phyloP scores from a whole-genome alignment of 2,888 invertebrate genomes.

The Periphyllus acericola region DNA sequence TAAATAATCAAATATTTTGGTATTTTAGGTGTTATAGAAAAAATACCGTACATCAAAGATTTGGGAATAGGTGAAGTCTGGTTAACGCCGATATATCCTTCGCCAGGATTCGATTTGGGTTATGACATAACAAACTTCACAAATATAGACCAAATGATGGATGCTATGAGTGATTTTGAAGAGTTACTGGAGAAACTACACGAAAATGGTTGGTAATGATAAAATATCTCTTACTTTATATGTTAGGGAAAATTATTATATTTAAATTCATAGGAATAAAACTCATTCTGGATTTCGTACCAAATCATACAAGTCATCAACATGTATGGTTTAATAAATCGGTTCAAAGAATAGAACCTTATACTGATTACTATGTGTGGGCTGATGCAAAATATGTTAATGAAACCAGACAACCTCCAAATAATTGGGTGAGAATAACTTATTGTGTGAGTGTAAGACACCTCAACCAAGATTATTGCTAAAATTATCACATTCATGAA shows the following conservation, averaged over 20 bases:
- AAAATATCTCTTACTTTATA: background rate
- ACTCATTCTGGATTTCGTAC: constrained; percentile 75
- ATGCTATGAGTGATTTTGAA: constrained; percentile 72
- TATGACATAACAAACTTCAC: constrained; percentile 74
- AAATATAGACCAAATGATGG: constrained; percentile 71
- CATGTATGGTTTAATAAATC: constrained; percentile 86
- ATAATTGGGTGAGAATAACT: constrained; percentile 81
- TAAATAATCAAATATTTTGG: no score
- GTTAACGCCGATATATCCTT: constrained; percentile 78
- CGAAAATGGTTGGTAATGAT: constrained; percentile 65
- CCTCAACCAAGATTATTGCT: no score
- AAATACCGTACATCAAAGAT: constrained; percentile 71
- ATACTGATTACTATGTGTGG: constrained; percentile 84
- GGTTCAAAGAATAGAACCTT: constrained; percentile 72
- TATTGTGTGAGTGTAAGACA: no score
- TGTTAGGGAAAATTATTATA: background rate
- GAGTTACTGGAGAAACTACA: constrained; percentile 68
- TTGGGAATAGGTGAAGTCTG: constrained; percentile 75
- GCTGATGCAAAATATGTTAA: constrained; percentile 71
- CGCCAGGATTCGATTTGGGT: constrained; percentile 75
- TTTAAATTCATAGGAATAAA: constrained; percentile 70
- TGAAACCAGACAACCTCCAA: constrained; percentile 73
- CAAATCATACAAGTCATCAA: constrained; percentile 80
- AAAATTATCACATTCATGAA: no score
- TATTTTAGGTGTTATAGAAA: constrained; percentile 17